Evolutionary conservation across 2,888 invertebrate species (phyloP).

Genomic region (Drymonia ruficornis): DNA sequence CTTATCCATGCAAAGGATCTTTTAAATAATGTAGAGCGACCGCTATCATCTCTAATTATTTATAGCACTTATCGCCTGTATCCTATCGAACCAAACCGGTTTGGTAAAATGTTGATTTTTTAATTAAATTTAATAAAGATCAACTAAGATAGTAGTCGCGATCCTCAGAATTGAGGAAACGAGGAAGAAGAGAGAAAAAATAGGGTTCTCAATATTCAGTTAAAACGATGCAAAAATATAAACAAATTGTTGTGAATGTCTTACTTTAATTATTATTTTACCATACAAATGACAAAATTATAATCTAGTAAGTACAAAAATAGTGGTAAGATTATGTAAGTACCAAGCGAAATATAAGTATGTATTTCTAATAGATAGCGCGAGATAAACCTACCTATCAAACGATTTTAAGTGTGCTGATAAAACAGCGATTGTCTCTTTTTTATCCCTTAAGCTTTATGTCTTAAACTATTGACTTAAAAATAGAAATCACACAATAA

Average conservation of each 20-base stretch:
- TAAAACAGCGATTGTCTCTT: not conserved
- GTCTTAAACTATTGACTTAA: not conserved
- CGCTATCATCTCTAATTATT: not conserved
- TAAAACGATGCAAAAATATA: too few species aligned
- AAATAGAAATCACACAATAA: not conserved
- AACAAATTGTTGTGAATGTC: too few species aligned
- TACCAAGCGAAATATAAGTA: too few species aligned
- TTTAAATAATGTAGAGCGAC: not conserved
- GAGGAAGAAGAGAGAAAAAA: too few species aligned
- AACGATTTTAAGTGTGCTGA: not conserved
- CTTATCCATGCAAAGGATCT: slow-evolving; percentile 1
- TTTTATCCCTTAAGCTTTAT: not conserved
- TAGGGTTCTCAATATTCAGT: too few species aligned
- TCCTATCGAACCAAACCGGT: not conserved
- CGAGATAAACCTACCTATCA: not conserved
- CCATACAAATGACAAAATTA: not conserved
- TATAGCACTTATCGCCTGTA: not conserved
- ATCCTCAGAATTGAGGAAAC: too few species aligned
- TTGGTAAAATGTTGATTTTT: not conserved
- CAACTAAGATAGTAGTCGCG: too few species aligned
- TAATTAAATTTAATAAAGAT: not conserved
- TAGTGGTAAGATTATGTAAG: too few species aligned
- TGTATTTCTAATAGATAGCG: not conserved
- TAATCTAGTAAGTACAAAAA: too few species aligned
- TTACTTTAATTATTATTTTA: too few species aligned